Evolutionary conservation across 64 coral and sea anemone genomes (phyloP).

Genomic region (Anthopleura sola): DNA sequence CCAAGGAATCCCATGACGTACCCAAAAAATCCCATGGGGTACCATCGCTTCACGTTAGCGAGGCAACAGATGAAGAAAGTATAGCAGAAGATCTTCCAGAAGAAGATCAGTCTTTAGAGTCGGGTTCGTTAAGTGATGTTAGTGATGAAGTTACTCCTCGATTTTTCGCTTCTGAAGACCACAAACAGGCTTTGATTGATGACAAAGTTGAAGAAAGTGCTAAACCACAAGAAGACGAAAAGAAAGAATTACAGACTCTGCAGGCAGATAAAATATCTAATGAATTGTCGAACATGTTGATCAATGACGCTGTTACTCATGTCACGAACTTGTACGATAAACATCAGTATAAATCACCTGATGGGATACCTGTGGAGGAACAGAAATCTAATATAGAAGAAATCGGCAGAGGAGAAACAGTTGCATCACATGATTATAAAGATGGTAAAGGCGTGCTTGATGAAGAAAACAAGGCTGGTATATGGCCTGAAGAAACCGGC

Average conservation of each 20-base stretch:
- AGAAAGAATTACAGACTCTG: neutral
- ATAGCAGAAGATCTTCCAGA: slow-evolving; percentile 44
- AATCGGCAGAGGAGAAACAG: neutral
- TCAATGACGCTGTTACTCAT: slow-evolving; percentile 53
- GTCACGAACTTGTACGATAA: slow-evolving; percentile 41
- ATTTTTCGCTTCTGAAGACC: neutral
- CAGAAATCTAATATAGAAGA: neutral
- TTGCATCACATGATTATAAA: neutral
- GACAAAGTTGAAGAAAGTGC: neutral
- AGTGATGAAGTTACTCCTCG: neutral
- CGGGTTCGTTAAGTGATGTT: slow-evolving; percentile 6
- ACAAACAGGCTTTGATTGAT: neutral
- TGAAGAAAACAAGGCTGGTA: neutral
- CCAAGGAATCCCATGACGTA: neutral
- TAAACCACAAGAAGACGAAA: neutral
- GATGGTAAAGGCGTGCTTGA: neutral
- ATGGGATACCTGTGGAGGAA: neutral
- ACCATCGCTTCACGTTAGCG: neutral
- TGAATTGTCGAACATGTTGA: slow-evolving; percentile 44
- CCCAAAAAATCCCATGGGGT: neutral
- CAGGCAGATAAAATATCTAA: slow-evolving; percentile 56
- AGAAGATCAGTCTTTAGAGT: slow-evolving; percentile 17
- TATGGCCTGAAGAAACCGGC: slow-evolving; percentile 2
- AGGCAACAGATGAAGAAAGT: slow-evolving; percentile 58
- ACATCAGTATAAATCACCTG: slow-evolving; percentile 1